Evolutionary conservation across 2,888 invertebrate genomes (phyloP).

Genomic region (Ceramica pisi): DNA sequence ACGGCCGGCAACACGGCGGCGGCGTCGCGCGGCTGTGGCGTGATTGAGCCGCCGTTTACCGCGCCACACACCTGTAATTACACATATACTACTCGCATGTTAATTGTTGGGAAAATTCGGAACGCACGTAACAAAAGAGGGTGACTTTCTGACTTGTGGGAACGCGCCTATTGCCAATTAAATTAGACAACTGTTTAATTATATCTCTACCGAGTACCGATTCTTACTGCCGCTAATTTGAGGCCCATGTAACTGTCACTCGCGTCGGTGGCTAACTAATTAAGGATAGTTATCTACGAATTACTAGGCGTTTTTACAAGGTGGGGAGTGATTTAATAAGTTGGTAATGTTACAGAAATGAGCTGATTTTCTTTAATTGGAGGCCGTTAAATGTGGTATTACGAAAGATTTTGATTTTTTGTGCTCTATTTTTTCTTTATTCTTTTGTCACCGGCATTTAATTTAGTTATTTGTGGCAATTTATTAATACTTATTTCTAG

Average conservation of each 20-base stretch:
- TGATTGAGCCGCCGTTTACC: slow-evolving; percentile 80
- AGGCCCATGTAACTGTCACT: slow-evolving; percentile 73
- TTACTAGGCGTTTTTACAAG: slow-evolving; percentile 75
- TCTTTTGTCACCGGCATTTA: slow-evolving; percentile 1
- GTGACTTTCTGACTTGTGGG: slow-evolving; percentile 88
- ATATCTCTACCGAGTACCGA: slow-evolving; percentile 79
- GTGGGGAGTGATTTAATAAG: slow-evolving; percentile 78
- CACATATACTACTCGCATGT: slow-evolving; percentile 76
- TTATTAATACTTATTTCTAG: neutral
- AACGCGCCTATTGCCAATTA: slow-evolving; percentile 89
- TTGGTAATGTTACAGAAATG: slow-evolving; percentile 71
- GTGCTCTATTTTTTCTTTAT: slow-evolving; percentile 16
- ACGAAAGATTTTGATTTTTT: neutral
- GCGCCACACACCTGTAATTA: slow-evolving; percentile 81
- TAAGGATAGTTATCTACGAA: slow-evolving; percentile 79
- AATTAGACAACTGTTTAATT: slow-evolving; percentile 89
- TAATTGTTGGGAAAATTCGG: slow-evolving; percentile 88
- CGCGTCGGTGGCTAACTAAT: slow-evolving; percentile 73
- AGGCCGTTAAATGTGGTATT: slow-evolving; percentile 41
- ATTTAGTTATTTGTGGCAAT: neutral
- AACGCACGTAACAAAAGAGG: slow-evolving; percentile 80
- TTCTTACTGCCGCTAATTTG: slow-evolving; percentile 77
- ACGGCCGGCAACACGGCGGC: slow-evolving; percentile 22
- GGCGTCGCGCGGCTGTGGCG: slow-evolving; percentile 64
- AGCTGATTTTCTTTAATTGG: slow-evolving; percentile 74